These are phyloP conservation scores for Mastigias papua DNA, from an alignment of 30 jellyfish, hydroid and myxozoan species.

Conservation along the genomic window DNA sequence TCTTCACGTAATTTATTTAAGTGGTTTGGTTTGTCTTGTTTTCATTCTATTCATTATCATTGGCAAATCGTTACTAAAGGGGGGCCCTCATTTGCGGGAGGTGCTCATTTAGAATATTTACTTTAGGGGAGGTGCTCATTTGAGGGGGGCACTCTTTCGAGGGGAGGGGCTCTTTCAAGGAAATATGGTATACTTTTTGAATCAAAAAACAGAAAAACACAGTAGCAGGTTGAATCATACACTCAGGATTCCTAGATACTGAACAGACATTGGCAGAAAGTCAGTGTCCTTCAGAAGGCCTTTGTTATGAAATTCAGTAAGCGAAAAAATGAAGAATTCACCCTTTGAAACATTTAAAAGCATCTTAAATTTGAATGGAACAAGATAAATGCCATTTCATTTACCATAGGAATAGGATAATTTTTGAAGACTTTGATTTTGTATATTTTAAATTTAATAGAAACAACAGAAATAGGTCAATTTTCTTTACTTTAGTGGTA, in stretches of 20 bases:
- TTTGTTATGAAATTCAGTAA: conserved; percentile 11
- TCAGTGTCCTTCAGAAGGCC: conserved; percentile 35
- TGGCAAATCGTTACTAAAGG: no score
- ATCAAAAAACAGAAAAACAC: conserved; percentile 4
- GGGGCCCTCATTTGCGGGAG: no score
- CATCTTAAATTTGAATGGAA: conserved; percentile 50
- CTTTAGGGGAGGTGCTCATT: no score
- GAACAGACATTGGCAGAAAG: conserved; percentile 32
- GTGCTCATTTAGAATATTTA: no score
- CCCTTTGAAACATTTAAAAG: conserved; percentile 23
- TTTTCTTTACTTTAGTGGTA: background rate
- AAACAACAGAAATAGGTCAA: background rate
- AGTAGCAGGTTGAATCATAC: conserved; percentile 8
- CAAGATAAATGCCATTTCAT: conserved; percentile 55
- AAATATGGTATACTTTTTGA: conserved; percentile 1
- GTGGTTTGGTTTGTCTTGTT: no score
- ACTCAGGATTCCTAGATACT: conserved; percentile 9
- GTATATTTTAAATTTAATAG: conserved; percentile 24
- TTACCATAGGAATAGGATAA: conserved; percentile 53
- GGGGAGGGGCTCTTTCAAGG: no score
- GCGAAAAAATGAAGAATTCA: conserved; percentile 24
- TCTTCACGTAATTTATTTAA: no score
- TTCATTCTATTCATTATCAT: no score
- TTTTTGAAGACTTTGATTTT: conserved; percentile 24
- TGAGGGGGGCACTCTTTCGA: no score